Percentiles rank a stretch among this genome's conserved stretches.
These are phyloP conservation scores for Brachystomella parvula DNA, from an alignment of 1,140 invertebrate species.

Conservation along the genomic window DNA sequence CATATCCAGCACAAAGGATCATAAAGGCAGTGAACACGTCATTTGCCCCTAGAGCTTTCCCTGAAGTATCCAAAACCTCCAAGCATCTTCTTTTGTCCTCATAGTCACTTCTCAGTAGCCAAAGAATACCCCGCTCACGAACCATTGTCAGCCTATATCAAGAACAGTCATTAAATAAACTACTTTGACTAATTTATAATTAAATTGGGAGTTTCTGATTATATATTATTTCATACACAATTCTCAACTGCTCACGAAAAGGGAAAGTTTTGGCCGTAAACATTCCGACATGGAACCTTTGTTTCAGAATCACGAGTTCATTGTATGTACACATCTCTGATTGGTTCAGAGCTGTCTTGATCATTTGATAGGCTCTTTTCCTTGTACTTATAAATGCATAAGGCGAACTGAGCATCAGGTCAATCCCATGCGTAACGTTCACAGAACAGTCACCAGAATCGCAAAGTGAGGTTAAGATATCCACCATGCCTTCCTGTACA, in stretches of 20 bases:
- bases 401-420: constrained; percentile 6
- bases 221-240: constrained; percentile 17
- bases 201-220: neutral
- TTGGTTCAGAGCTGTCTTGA: neutral
- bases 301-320: constrained; percentile 26
- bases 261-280: constrained; percentile 25
- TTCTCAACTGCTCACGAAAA: constrained; percentile 21
- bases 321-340: constrained; percentile 25
- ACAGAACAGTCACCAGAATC: constrained; percentile 9
- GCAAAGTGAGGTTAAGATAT: constrained; percentile 9
- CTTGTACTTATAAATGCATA: constrained; percentile 29
- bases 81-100: constrained; percentile 24
- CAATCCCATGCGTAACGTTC: constrained; percentile 16
- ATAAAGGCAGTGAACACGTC: constrained; percentile 37
- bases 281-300: constrained; percentile 23
- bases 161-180: constrained; percentile 5
- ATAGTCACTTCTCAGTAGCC: constrained; percentile 11
- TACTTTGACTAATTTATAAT: neutral
- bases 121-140: constrained; percentile 24
- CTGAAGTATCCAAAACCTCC: constrained; percentile 22
- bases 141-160: constrained; percentile 15
- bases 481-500: no score
- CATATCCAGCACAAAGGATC: constrained; percentile 31
- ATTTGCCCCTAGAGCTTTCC: constrained; percentile 20
- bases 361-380: constrained; percentile 23